Conservation (phyloP, 2,113 vertebrate species). For the Petaurus breviceps region DNA sequence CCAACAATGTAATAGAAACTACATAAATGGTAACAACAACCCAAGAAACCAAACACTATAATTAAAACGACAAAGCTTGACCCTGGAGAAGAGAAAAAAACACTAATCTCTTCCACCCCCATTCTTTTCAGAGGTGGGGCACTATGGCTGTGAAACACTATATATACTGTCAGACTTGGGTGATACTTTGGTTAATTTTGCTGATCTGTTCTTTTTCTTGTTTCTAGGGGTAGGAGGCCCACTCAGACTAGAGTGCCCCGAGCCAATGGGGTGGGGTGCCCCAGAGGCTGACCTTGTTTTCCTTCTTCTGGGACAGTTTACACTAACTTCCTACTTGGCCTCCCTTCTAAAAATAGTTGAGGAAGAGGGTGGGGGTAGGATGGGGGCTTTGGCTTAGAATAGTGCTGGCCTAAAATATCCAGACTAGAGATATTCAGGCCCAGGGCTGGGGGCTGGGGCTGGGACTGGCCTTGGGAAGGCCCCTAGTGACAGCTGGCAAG, state of each 20-base stretch:
- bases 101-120: not conserved
- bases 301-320: not conserved
- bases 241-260: not conserved
- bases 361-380: not conserved
- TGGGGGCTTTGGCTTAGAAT: not conserved
- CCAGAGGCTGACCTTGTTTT: not conserved
- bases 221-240: not conserved
- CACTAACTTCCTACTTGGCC: not conserved
- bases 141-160: not conserved
- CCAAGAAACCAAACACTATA: not conserved
- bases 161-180: not conserved
- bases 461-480: not conserved
- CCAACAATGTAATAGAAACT: not conserved
- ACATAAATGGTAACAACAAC: not conserved
- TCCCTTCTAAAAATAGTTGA: not conserved
- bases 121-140: not conserved
- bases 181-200: not conserved
- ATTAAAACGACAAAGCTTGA: not conserved
- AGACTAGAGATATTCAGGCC: not conserved
- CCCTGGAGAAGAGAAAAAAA: not conserved
- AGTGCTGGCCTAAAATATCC: not conserved
- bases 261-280: not conserved
- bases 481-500: not conserved
- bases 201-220: not conserved
- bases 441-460: not conserved